These are phyloP conservation scores for Hydrotaea cyrtoneurina DNA, from an alignment of 2,888 invertebrate species.

Conservation along the genomic window DNA sequence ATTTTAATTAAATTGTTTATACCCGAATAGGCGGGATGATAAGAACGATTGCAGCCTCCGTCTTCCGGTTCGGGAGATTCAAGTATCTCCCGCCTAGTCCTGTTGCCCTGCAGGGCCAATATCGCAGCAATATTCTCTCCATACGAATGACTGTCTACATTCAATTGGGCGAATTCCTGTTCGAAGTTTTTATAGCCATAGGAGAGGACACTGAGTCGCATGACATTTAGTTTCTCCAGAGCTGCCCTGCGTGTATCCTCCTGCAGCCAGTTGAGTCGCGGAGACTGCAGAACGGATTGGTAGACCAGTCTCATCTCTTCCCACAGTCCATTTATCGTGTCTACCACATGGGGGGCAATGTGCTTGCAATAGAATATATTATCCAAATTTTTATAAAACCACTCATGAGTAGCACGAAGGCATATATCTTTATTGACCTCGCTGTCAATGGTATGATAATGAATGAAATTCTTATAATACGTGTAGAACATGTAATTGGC, in stretches of 20 bases:
- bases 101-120: constrained; percentile 59
- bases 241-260: constrained; percentile 70
- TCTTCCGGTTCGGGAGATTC: background rate
- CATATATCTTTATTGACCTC: no score
- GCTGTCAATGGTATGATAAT: no score
- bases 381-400: constrained; percentile 76
- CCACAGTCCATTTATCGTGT: constrained; percentile 75
- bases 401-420: constrained; percentile 47
- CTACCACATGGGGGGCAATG: constrained; percentile 71
- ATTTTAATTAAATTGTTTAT: background rate
- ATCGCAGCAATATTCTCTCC: constrained; percentile 72
- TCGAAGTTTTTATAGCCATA: constrained; percentile 69
- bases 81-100: constrained; percentile 59
- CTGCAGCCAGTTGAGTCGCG: constrained; percentile 71
- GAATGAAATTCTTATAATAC: no score
- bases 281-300: constrained; percentile 68
- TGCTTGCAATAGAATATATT: constrained; percentile 75
- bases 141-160: constrained; percentile 73
- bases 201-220: no score
- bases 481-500: no score
- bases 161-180: constrained; percentile 62
- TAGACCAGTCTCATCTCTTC: constrained; percentile 73
- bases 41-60: background rate
- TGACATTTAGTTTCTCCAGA: constrained; percentile 72
- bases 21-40: background rate